Conservation (phyloP, 2,888 invertebrate genomes). For the Lathronympha strigana region DNA sequence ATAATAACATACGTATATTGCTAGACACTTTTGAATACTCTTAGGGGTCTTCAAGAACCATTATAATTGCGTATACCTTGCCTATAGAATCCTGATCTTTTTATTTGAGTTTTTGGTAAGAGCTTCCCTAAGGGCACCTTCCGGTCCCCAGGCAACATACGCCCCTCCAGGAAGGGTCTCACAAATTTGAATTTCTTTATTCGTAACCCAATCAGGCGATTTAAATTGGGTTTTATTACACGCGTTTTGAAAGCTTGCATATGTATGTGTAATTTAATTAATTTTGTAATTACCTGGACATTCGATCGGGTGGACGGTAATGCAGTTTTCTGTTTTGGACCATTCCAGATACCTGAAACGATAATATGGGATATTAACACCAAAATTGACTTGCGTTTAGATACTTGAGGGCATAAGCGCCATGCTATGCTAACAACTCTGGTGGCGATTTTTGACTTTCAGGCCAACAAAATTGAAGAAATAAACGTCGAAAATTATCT, state of each 20-base stretch:
- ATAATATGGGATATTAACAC: conserved; percentile 20
- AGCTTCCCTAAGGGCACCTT: conserved; percentile 20
- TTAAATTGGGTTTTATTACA: conserved; percentile 10
- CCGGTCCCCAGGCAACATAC: conserved; percentile 28
- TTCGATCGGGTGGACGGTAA: conserved; percentile 72
- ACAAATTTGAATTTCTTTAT: conserved; percentile 18
- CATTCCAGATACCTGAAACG: conserved; percentile 79
- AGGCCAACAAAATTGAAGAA: too few relatives aligned
- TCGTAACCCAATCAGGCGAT: conserved; percentile 8
- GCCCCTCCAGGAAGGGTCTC: conserved; percentile 17
- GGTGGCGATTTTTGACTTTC: too few relatives aligned
- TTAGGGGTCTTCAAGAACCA: neutral
- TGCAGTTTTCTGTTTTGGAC: conserved; percentile 64
- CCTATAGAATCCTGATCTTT: conserved; percentile 12
- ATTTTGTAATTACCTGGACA: conserved; percentile 65
- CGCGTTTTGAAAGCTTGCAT: neutral
- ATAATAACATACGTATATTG: neutral
- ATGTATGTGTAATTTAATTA: neutral
- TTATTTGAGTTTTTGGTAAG: conserved; percentile 31
- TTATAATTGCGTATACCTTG: conserved; percentile 2
- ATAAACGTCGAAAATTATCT: too few relatives aligned
- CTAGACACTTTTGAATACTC: conserved; percentile 3
- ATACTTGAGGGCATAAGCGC: too few relatives aligned
- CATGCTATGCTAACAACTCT: too few relatives aligned
- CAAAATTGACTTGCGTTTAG: too few relatives aligned